Percentiles rank a stretch among this genome's conserved stretches.
These are phyloP conservation scores for Spea multiplicata DNA, from an alignment of 2,113 vertebrate species.

Conservation along the genomic window DNA sequence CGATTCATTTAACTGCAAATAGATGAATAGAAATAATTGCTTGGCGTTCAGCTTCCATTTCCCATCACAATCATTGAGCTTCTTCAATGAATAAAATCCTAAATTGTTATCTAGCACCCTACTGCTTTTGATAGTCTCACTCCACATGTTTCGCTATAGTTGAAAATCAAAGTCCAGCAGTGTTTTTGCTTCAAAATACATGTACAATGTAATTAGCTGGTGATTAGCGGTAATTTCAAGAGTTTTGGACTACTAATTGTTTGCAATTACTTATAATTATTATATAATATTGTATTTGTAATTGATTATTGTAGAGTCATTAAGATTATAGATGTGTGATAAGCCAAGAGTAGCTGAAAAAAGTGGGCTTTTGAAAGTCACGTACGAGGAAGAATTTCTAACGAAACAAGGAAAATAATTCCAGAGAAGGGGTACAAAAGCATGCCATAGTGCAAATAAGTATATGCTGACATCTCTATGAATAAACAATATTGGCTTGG, in stretches of 20 bases:
- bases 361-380: too few relatives aligned
- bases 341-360: too few relatives aligned
- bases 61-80: slow-evolving; percentile 14
- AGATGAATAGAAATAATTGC: slow-evolving; percentile 1
- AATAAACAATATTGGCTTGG: too few relatives aligned
- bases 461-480: too few relatives aligned
- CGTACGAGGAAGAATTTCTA: too few relatives aligned
- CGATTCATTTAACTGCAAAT: slow-evolving; percentile 5
- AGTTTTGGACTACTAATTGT: not conserved
- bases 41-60: not conserved
- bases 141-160: slow-evolving; percentile 5
- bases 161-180: slow-evolving; percentile 15
- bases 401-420: too few relatives aligned
- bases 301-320: slow-evolving; percentile 6
- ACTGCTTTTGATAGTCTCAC: not conserved
- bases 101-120: slow-evolving; percentile 13
- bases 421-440: too few relatives aligned
- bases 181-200: not conserved
- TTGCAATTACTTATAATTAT: not conserved
- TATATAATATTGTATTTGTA: slow-evolving; percentile 3
- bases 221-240: not conserved
- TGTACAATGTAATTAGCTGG: slow-evolving; percentile 17
- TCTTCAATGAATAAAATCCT: slow-evolving; percentile 24
- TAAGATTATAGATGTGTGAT: not conserved
- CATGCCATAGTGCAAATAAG: too few relatives aligned